Evolutionary conservation across 2,888 invertebrate species (phyloP).

Genomic region (Morpho achilles): DNA sequence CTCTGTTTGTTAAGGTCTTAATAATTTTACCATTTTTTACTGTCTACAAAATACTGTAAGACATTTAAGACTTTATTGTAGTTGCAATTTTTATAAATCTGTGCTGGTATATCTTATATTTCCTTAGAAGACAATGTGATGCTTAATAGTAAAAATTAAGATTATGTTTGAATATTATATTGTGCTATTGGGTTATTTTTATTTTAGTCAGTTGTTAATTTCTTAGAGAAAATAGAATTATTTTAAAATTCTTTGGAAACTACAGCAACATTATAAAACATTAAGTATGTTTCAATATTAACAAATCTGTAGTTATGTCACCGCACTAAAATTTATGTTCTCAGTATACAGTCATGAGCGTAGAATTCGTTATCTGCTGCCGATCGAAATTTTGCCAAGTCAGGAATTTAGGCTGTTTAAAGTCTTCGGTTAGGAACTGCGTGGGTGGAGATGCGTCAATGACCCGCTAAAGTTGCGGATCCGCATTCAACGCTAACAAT

Average conservation of each 20-base stretch:
- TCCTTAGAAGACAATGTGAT: no score
- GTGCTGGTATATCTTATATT: no score
- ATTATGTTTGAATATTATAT: no score
- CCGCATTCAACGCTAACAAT: conserved; percentile 58
- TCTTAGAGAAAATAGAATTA: no score
- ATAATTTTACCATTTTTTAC: conserved; percentile 27
- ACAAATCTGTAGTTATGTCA: not conserved
- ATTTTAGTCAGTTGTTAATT: no score
- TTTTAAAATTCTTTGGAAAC: no score
- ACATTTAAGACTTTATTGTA: not conserved
- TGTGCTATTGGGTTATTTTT: no score
- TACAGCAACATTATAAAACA: no score
- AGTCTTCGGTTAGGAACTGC: conserved; percentile 51
- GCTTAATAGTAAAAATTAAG: no score
- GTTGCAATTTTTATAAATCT: not conserved
- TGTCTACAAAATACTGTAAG: not conserved
- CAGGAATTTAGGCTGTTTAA: conserved; percentile 32
- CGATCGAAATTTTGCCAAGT: conserved; percentile 22
- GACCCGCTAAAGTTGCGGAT: conserved; percentile 75
- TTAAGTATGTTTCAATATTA: no score
- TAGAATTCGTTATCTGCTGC: conserved; percentile 19
- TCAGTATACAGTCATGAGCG: conserved; percentile 5
- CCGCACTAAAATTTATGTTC: conserved; percentile 6
- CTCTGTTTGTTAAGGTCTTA: conserved; percentile 54
- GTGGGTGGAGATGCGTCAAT: conserved; percentile 76